Base-by-base conservation (phyloP, 2,888 invertebrate genomes). In the Opisthograptis luteolata region DNA sequence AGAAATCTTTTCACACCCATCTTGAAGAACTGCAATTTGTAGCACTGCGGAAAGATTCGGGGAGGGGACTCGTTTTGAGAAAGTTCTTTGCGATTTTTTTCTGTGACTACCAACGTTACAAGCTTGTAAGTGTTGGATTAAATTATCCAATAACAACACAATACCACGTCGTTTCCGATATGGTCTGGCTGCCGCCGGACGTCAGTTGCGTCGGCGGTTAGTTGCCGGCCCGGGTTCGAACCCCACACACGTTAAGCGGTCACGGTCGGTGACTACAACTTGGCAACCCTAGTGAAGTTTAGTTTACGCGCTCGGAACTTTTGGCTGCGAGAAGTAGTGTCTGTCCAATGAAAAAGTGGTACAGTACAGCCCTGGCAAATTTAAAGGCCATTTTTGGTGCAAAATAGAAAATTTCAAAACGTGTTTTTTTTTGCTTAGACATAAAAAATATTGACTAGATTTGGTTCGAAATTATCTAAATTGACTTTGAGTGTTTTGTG, bases 141-240 rank as follows among this genome's bases (percentile, higher is more conserved):
- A 79, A 79, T 81, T 77, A 83, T 68, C 70, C 75, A 79, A 81
- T 81, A 83, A 77, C 66, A 69, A 74, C 76, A 81, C 81, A 79
- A 84, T 76, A 78, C 73, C 61, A 68, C 70, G 60, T 74, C 72
- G 79, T 79, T 85, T 84, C 84, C 84, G 88, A 86, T 77, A 86
- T 82, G 88, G 80, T 85, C 68, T 67, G 84, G 62, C 81, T 65
- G 74, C 70, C 62, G 74, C 81, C 85, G 87, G 84, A 81, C 84
- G 84, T 74, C 84, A 85, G 86, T 84, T 86, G 86, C 72, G 65
- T 55, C 66, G 79, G 69, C 84, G 83, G 85, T 87, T 87, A 89
- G 88, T 89, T 76, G 68, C 74, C 66, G 69, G 55, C 68, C 74
- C 76, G 80, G 83, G 72, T 81, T 84, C 76, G 79, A 86, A 85